Conservation (phyloP, 2,113 vertebrate species). For the Zeus faber region DNA sequence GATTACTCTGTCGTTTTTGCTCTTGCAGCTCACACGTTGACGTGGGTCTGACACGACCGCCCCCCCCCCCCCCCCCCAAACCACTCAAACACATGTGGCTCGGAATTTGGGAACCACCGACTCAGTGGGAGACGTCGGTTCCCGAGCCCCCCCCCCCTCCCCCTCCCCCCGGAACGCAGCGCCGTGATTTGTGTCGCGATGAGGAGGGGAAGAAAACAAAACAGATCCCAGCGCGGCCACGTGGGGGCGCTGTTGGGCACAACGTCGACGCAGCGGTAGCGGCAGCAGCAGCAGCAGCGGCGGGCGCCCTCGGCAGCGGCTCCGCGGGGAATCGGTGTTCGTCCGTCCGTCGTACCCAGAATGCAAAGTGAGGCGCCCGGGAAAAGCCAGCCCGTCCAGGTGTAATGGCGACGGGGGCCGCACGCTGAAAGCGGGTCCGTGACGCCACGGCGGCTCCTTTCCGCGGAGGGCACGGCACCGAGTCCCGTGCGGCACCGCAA, state of each 20-base stretch:
- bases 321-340: slow-evolving; percentile 62
- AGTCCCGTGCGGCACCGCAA: slow-evolving; percentile 28
- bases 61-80: no score
- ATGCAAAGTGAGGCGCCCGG: slow-evolving; percentile 78
- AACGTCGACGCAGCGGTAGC: slow-evolving; percentile 29
- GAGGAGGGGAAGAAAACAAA: no score
- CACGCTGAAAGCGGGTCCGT: slow-evolving; percentile 56
- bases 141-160: no score
- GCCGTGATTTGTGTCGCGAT: no score
- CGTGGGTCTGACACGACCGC: no score
- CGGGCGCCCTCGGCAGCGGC: slow-evolving; percentile 35
- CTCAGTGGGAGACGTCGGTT: no score
- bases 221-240: slow-evolving; percentile 1
- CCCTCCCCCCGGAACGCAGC: neutral
- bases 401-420: slow-evolving; percentile 66
- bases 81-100: no score
- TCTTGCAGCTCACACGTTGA: no score
- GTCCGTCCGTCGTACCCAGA: slow-evolving; percentile 80
- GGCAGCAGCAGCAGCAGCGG: no score
- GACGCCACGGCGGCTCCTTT: slow-evolving; percentile 25
- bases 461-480: slow-evolving; percentile 29
- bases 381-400: slow-evolving; percentile 57
- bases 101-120: no score
- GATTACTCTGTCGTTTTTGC: no score
- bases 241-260: slow-evolving; percentile 23